These are phyloP conservation scores for Hydrophis major DNA, from an alignment of 2,797 vertebrate genomes.

Conservation along the genomic window DNA sequence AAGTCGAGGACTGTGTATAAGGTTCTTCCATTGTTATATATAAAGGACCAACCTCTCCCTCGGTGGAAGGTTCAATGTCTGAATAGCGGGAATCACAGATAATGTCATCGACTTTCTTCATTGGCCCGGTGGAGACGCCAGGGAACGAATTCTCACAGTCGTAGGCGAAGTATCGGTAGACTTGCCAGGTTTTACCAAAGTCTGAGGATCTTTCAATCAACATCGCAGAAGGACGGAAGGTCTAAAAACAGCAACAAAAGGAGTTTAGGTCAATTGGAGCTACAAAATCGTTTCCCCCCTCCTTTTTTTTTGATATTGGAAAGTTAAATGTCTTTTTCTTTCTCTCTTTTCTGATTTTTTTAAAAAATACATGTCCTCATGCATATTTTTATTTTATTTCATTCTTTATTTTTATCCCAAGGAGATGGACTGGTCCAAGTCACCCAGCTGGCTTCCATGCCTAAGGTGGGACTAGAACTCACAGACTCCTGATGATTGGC, in stretches of 20 bases:
- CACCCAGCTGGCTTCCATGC: too few species aligned
- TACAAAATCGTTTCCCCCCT: constrained; percentile 14
- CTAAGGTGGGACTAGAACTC: too few species aligned
- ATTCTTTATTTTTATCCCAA: neutral
- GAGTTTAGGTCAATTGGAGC: neutral
- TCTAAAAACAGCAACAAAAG: constrained; percentile 67
- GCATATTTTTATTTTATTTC: neutral
- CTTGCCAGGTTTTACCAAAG: constrained; percentile 90
- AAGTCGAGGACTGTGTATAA: neutral
- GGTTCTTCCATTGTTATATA: neutral
- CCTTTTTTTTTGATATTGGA: constrained; percentile 8
- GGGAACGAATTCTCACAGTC: constrained; percentile 92
- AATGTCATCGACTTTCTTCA: constrained; percentile 93
- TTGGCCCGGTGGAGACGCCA: constrained; percentile 81
- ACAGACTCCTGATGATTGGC: too few species aligned
- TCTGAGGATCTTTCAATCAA: constrained; percentile 92
- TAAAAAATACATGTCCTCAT: neutral
- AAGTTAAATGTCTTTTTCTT: constrained; percentile 15
- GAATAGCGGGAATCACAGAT: constrained; percentile 96
- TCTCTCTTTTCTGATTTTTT: neutral
- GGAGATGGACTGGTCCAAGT: neutral
- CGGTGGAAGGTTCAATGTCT: constrained; percentile 94
- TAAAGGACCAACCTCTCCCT: constrained; percentile 86
- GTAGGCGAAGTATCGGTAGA: constrained; percentile 95
- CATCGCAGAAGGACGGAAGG: constrained; percentile 94